Conservation (phyloP, 2,888 invertebrate genomes). For the Rhamnusium bicolor region DNA sequence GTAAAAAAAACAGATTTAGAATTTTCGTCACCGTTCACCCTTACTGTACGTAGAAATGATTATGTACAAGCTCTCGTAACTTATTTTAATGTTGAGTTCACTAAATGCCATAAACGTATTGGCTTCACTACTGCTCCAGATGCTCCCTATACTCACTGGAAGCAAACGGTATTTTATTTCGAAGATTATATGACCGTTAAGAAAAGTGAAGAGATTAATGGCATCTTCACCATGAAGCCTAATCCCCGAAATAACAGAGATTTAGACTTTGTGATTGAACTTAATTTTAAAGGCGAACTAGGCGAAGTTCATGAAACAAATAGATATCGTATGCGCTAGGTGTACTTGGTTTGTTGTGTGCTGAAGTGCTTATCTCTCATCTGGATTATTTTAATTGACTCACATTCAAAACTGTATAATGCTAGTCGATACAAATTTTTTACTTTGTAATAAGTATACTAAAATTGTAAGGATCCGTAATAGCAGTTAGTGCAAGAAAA, state of each 20-base stretch:
- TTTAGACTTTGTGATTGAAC: slow-evolving; percentile 94
- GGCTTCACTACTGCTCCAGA: slow-evolving; percentile 99
- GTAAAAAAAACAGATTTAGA: slow-evolving; percentile 96
- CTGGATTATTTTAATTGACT: slow-evolving; percentile 16
- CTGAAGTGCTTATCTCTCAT: slow-evolving; percentile 19
- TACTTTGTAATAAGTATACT: slow-evolving; percentile 13
- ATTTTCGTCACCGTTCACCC: slow-evolving; percentile 90
- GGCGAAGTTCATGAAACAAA: slow-evolving; percentile 89
- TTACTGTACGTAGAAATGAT: slow-evolving; percentile 89
- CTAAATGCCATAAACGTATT: slow-evolving; percentile 98
- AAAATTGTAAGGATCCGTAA: background rate
- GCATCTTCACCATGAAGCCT: slow-evolving; percentile 94
- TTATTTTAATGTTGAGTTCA: slow-evolving; percentile 99
- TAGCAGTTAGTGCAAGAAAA: background rate
- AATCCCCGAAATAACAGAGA: slow-evolving; percentile 98
- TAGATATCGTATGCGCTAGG: slow-evolving; percentile 91
- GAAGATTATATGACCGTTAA: slow-evolving; percentile 98
- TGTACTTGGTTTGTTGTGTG: background rate
- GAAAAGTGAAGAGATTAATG: slow-evolving; percentile 93
- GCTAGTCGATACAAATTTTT: slow-evolving; percentile 20
- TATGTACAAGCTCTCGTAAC: slow-evolving; percentile 98
- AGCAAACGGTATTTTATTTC: slow-evolving; percentile 97
- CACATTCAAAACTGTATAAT: slow-evolving; percentile 21
- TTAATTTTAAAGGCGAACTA: slow-evolving; percentile 93
- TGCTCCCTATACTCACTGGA: slow-evolving; percentile 99